Percentiles rank a stretch among this genome's conserved stretches.
phyloP scores from a whole-genome alignment of 2,113 vertebrate genomes.

The Sceloporus undulatus region DNA sequence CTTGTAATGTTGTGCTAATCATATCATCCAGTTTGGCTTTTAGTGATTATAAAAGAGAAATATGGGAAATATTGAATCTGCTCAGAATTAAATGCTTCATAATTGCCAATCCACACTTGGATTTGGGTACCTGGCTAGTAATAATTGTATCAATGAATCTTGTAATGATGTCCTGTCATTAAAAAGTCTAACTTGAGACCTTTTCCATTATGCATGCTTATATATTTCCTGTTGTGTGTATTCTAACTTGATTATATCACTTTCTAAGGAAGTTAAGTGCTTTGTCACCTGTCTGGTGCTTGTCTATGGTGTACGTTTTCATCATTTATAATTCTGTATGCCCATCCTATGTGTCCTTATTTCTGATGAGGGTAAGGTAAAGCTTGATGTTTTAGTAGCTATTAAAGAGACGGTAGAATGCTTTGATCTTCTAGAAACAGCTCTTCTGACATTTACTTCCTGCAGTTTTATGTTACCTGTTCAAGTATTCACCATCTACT shows the following conservation, averaged over 20 bases:
- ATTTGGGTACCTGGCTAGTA: background rate
- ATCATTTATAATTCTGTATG: conserved; percentile 5
- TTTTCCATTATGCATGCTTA: background rate
- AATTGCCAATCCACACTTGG: background rate
- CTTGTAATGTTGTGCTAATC: too few relatives aligned
- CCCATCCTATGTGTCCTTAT: background rate
- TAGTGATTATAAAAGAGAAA: background rate
- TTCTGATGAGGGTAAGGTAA: conserved; percentile 1
- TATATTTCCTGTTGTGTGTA: conserved; percentile 4
- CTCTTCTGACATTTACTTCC: conserved; percentile 1
- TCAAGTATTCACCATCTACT: conserved; percentile 18
- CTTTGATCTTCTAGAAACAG: conserved; percentile 23
- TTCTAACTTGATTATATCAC: background rate
- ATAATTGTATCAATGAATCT: background rate
- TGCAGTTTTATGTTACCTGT: conserved; percentile 10
- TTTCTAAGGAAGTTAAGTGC: background rate
- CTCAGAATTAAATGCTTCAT: background rate
- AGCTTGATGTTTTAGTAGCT: background rate
- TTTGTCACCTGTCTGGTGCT: background rate
- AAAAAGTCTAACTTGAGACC: background rate
- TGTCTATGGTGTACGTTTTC: background rate
- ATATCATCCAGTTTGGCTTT: too few relatives aligned
- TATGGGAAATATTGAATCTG: background rate
- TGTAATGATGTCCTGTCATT: background rate
- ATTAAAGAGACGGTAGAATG: conserved; percentile 3